Evolutionary conservation across 2,797 vertebrate species (phyloP).

Genomic region (Discoglossus pictus): DNA sequence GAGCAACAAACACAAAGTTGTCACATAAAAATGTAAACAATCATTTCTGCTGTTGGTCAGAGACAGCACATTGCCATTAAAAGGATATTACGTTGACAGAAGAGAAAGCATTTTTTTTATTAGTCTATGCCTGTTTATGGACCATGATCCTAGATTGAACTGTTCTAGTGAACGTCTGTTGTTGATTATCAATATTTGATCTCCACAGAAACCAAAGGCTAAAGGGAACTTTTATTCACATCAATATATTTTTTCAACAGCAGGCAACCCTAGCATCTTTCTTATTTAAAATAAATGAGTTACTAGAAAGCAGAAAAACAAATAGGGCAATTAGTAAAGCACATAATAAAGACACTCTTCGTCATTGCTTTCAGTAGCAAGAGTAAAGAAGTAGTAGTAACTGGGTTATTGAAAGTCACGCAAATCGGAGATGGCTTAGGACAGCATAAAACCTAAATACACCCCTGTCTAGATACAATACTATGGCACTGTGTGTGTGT

Average conservation of each 20-base stretch:
- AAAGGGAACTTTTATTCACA: background rate
- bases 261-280: background rate
- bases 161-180: background rate
- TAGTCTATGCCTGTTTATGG: background rate
- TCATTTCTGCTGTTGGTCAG: background rate
- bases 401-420: too few relatives aligned
- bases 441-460: too few relatives aligned
- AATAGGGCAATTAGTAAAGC: too few relatives aligned
- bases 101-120: background rate
- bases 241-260: background rate
- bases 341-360: too few relatives aligned
- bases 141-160: background rate
- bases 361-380: too few relatives aligned
- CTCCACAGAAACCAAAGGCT: background rate
- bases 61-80: background rate
- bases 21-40: background rate
- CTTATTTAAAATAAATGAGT: background rate
- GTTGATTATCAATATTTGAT: conserved; percentile 4
- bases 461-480: too few relatives aligned
- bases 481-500: too few relatives aligned
- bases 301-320: background rate
- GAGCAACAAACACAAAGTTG: background rate
- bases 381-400: too few relatives aligned
- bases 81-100: background rate
- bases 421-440: too few relatives aligned